Conservation (phyloP, 2,113 vertebrate genomes). For the Sinocyclocheilus grahami region DNA sequence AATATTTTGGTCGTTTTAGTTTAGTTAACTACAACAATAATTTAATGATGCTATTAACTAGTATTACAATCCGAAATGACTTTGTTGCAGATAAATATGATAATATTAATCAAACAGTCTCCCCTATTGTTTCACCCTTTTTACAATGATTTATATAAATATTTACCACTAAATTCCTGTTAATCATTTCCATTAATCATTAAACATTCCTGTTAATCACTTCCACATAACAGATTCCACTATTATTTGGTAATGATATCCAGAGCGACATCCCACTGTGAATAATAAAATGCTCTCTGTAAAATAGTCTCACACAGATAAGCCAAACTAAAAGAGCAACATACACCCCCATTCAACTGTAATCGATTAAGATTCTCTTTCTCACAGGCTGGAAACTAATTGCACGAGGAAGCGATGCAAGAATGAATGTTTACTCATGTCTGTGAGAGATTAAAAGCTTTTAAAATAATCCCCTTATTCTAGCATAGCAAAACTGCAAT, state of each 20-base stretch:
- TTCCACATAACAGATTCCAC: conserved; percentile 7
- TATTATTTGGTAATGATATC: conserved; percentile 14
- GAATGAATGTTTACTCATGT: conserved; percentile 3
- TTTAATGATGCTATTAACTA: not conserved
- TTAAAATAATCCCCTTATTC: conserved; percentile 33
- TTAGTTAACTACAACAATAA: not conserved
- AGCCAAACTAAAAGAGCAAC: not conserved
- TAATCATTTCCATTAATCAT: not conserved
- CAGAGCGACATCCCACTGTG: not conserved
- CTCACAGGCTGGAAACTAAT: conserved; percentile 25
- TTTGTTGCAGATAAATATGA: not conserved
- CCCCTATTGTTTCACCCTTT: not conserved
- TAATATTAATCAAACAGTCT: not conserved
- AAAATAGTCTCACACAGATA: conserved; percentile 3
- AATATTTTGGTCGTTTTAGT: too few relatives aligned
- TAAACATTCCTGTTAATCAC: not conserved
- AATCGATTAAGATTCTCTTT: conserved; percentile 27
- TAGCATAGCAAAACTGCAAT: conserved; percentile 15
- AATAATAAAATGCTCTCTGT: not conserved
- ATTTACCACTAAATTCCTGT: not conserved
- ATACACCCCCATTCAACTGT: not conserved
- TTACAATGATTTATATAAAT: not conserved
- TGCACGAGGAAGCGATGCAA: conserved; percentile 19
- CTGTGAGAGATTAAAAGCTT: conserved; percentile 23
- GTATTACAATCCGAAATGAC: not conserved